Evolutionary conservation across 2,113 vertebrate genomes (phyloP).

Genomic region (Forbesichthys papilliferus): DNA sequence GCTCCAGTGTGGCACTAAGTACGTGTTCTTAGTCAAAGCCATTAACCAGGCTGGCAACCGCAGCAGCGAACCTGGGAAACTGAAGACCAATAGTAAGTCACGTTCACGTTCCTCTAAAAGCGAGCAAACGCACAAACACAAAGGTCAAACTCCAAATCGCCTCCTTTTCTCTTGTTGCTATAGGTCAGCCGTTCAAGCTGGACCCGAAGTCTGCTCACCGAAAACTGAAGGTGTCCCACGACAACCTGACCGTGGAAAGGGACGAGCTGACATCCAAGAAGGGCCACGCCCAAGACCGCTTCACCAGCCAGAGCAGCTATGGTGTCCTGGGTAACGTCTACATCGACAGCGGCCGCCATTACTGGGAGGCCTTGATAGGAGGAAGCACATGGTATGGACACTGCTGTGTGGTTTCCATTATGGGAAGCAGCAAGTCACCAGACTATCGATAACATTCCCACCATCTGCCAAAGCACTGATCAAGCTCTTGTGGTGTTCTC

Average conservation of each 20-base stretch:
- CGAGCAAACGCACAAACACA: neutral
- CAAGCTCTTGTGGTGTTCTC: neutral
- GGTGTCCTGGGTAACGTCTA: slow-evolving; percentile 94
- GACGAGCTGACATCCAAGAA: slow-evolving; percentile 96
- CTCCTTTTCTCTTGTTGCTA: neutral
- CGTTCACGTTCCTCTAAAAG: neutral
- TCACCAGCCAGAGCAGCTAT: slow-evolving; percentile 93
- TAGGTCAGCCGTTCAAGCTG: slow-evolving; percentile 97
- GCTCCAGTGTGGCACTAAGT: slow-evolving; percentile 95
- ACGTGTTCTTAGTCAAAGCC: slow-evolving; percentile 96
- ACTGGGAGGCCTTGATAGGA: slow-evolving; percentile 97
- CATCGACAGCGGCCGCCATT: slow-evolving; percentile 96
- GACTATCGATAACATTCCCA: neutral
- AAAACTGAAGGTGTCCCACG: slow-evolving; percentile 94
- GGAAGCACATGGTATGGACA: slow-evolving; percentile 92
- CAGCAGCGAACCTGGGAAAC: slow-evolving; percentile 91
- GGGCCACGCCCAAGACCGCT: slow-evolving; percentile 93
- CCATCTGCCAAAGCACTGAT: neutral
- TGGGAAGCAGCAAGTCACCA: neutral
- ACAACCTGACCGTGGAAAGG: slow-evolving; percentile 94
- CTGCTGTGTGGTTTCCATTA: neutral
- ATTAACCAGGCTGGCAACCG: slow-evolving; percentile 97
- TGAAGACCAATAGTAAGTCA: slow-evolving; percentile 97
- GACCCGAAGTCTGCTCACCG: slow-evolving; percentile 95
- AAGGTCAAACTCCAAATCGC: neutral